Evolutionary conservation across 2,113 vertebrate genomes (phyloP), one percentile per base, ranked within the genome.

Genomic region (Columba livia): DNA sequence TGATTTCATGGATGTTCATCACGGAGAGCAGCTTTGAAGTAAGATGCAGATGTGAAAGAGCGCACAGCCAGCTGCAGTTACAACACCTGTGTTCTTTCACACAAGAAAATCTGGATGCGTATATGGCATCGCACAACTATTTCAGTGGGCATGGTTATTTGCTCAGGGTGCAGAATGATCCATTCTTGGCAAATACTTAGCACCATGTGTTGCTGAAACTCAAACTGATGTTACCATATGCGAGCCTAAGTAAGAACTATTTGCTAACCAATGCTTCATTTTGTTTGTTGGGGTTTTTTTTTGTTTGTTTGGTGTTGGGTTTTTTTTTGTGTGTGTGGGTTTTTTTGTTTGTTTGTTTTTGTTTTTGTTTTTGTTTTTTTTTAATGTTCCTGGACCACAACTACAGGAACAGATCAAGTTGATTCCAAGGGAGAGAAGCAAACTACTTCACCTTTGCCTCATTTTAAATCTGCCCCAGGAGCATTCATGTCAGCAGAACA

Each of bases 71-170:
- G 97, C 95, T 97, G 93, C 77, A 95, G 88, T 88, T 89, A 85
- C 88, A 97, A 88, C 96, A 97, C 94, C 94, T 96, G 96, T 78
- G 91, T 88, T 96, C 75, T 95, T 97, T 97, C 97, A 97, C 81
- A 85, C 82, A 96, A 92, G 81, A 97, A 97, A 97, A 96, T 86
- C 83, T 91, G 69, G 80, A 94, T 88, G 72, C 10, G 8, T 86
- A 89, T 86, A 94, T 75, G 88, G 85, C 69, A 93, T 85, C 79
- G 91, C 79, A 65, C 44, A 97, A 83, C 82, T 96, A 81, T 96
- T 96, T 94, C 86, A 92, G 69, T 32, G 32, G 66, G 79, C 77
- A 96, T 0, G 10, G 57, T 73, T 85, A 94, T 81, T 97, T 96
- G 94, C 65, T 94, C 21, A 6, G 85, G 69, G 88, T 90, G 95